Base-by-base conservation (phyloP, 2,113 vertebrate species). In the Protobothrops mucrosquamatus region DNA sequence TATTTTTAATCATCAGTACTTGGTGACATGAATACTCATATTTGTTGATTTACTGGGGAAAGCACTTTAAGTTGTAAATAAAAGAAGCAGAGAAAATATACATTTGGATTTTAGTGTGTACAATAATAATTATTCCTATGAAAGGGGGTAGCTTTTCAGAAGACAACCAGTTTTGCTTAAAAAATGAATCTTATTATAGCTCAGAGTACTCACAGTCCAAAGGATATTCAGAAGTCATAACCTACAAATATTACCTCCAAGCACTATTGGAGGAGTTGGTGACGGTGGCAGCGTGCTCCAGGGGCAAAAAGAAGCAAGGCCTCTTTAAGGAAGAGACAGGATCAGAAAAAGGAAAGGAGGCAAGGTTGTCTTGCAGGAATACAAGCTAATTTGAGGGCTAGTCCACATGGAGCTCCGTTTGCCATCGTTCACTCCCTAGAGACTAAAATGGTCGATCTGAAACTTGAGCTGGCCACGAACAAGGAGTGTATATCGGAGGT, bases 1-100 rank as follows among this genome's bases (percentile, higher is more conserved):
- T 98, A 98, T 98, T 98, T 98, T 98, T 98, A 98, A 98, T 98
- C 98, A 98, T 98, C 97, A 97, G 98, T 96, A 97, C 97, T 98
- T 97, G 97, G 97, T 98, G 98, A 97, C 98, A 98, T 97, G 97
- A 98, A 98, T 98, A 97, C 98, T 98, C 98, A 98, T 98, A 98
- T 98, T 98, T 98, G 98, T 98, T 98, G 98, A 98, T 98, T 98
- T 98, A 98, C 97, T 96, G 95, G 94, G 97, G 97, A 98, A 98
- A 98, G 97, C 97, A 97, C 97, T 98, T 98, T 97, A 98, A 96
- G 96, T 96, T 97, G 97, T 98, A 98, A 98, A 98, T 98, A 98
- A 96, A 97, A 98, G 64, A 97, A 92, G 94, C 94, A 93, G 89
- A 95, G 96, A 98, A 97, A 98, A 97, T 98, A 98, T 94, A 97